Evolutionary conservation across 2,888 invertebrate species (phyloP), one percentile per base, ranked within the genome.

Genomic region (Zygogramma bicolorata): DNA sequence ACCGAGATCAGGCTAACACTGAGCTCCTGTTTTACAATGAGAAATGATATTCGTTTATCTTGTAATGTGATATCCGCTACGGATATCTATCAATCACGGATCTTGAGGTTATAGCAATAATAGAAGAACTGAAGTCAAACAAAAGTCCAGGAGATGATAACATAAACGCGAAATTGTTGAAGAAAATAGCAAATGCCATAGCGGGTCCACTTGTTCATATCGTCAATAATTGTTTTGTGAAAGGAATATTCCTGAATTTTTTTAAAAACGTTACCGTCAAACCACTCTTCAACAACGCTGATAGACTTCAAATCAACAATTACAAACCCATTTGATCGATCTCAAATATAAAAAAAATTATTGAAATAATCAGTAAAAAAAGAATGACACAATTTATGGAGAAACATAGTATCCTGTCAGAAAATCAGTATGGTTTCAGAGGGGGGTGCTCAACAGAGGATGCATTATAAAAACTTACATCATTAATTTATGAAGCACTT

Each of bases 351-450:
- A 31, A 15, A 60, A 60, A 60, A 15, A 34, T 60, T 31, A 27
- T 27, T 27, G 59, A 59, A 59, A 59, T 27, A 59, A 13, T 59
- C 13, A 59, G 4, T 10, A 59, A 59, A 29, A 29, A 27, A 59
- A 59, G 8, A 27, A 59, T 59, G 29, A n/a, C n/a, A 59, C 59
- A 27, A 59, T 59, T 59, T 27, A 59, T 59, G 40, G 13, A n/a
- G 40, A 40, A 40, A 40, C 40, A 40, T 13, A 40, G 40, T n/a
- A 40, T 13, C 40, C 40, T 40, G 13, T 40, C 40, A 40, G 40
- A 40, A 40, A 40, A 40, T 13, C 40, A 13, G 3, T n/a, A n/a
- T 8, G 40, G 40, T 40, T 8, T 8, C 40, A 40, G 40, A 8
- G 8, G 6, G 3, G 40, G n/a, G 8, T 18, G 4, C 8, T 46